Evolutionary conservation across 37 sponge, comb jelly and placozoan species (phyloP), one percentile per base, ranked within the genome.

Genomic region (Halichondria panicea): DNA sequence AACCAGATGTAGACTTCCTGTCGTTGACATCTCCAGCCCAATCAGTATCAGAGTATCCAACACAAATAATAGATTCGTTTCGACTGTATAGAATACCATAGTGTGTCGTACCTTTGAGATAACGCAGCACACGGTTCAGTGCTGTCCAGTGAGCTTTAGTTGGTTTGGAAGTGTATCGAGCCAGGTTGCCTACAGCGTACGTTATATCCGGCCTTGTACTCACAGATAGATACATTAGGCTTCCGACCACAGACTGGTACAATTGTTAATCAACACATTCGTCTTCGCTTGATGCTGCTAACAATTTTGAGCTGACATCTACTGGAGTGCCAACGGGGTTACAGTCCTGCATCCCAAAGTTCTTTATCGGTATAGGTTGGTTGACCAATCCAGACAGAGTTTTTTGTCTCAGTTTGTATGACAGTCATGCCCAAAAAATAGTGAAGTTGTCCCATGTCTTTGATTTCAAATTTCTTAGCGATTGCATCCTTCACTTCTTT

Each of bases 361-460:
- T 59, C 54, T 63, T 66, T 22, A 71, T 78, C 78, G 13, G 68
- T 66, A 43, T 66, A 78, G 12, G 68, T 55, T 18, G 54, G 68
- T 34, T 81, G 72, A n/a, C 81, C 64, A 37, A 72, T 64, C 67
- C 82, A 71, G 54, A 73, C 55, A 1, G 18, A 52, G 12, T 57
- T 67, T n/a, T n/a, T n/a, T n/a, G n/a, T n/a, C n/a, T n/a, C n/a
- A 36, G 72, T 55, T 35, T 81, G 82, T 28, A 81, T 39, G 12
- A 81, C 40, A 43, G 72, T 63, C 66, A 73, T 52, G 11, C 74
- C 74, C n/a, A 81, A 67, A 61, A 81, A 81, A 43, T 72, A 63
- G 65, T 73, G 65, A 37, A 72, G 74, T 50, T 72, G 42, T 24
- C 82, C 82, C 73, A 81, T 46, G 36, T 81, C 82, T 32, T 81